These are phyloP conservation scores for Lasioglossum albipes DNA, from an alignment of 1,140 invertebrate genomes.

Conservation along the genomic window DNA sequence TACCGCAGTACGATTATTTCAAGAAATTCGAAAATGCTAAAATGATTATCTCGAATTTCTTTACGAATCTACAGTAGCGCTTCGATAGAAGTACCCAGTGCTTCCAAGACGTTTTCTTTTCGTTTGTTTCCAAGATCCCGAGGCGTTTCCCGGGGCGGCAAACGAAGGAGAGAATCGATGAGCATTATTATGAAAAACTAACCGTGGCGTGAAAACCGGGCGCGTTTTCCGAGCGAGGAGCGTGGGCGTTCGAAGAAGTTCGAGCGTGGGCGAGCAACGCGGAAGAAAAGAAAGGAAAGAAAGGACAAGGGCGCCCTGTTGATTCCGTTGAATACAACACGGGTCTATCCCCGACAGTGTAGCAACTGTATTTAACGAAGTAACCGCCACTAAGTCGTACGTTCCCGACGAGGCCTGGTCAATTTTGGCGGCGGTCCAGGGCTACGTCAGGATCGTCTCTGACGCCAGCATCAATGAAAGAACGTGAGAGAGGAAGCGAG, in stretches of 20 bases:
- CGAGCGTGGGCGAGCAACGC: no score
- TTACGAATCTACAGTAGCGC: no score
- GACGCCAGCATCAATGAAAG: conserved; percentile 75
- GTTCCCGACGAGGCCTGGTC: conserved; percentile 42
- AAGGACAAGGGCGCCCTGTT: conserved; percentile 30
- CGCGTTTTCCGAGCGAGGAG: background rate
- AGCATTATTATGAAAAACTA: no score
- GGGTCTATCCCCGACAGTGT: background rate
- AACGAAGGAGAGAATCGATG: no score
- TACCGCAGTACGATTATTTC: no score
- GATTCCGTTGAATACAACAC: conserved; percentile 10
- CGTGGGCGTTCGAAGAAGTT: background rate
- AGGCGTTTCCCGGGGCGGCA: no score
- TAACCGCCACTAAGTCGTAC: conserved; percentile 29
- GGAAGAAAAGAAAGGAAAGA: background rate
- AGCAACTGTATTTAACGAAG: conserved; percentile 36
- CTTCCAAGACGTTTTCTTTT: no score
- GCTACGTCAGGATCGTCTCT: conserved; percentile 70
- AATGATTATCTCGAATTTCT: no score
- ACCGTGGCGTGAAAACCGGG: no score
- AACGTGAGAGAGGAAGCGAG: conserved; percentile 48
- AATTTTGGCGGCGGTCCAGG: conserved; percentile 65
- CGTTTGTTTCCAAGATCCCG: no score
- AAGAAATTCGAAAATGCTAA: no score
- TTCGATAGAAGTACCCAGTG: no score